Percentiles rank a stretch among this genome's conserved stretches.
Evolutionary conservation across 2,113 vertebrate genomes (phyloP).

Genomic region (Sinocyclocheilus rhinocerous): DNA sequence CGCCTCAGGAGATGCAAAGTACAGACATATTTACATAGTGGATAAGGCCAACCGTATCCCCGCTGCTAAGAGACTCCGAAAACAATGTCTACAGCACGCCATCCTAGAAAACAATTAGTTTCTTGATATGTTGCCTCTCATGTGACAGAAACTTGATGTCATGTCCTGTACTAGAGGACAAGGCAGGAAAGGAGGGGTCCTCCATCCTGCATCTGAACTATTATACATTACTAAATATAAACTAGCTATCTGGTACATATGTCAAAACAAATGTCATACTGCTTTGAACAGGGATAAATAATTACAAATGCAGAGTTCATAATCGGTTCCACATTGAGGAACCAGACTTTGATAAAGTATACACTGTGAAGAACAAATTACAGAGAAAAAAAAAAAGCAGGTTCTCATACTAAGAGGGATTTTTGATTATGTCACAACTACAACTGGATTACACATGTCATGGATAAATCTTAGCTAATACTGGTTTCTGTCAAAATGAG

Average conservation of each 20-base stretch:
- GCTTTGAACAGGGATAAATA: background rate
- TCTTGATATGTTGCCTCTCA: conserved; percentile 14
- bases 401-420: background rate
- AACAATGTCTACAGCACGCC: background rate
- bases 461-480: background rate
- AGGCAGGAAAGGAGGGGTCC: conserved; percentile 70
- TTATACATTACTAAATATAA: conserved; percentile 54
- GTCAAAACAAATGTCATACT: background rate
- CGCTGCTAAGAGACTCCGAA: background rate
- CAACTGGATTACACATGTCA: background rate
- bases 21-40: conserved; percentile 59
- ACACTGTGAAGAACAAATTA: background rate
- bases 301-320: background rate
- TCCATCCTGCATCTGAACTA: conserved; percentile 57
- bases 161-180: conserved; percentile 65
- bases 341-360: background rate
- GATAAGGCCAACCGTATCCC: background rate
- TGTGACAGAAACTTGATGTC: conserved; percentile 50
- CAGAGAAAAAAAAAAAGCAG: background rate
- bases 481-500: background rate
- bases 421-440: background rate
- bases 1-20: conserved; percentile 51
- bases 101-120: conserved; percentile 11
- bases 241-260: conserved; percentile 26
- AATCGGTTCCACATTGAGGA: background rate